phyloP scores from a whole-genome alignment of 2,113 vertebrate species.

The Leuciscus idus region DNA sequence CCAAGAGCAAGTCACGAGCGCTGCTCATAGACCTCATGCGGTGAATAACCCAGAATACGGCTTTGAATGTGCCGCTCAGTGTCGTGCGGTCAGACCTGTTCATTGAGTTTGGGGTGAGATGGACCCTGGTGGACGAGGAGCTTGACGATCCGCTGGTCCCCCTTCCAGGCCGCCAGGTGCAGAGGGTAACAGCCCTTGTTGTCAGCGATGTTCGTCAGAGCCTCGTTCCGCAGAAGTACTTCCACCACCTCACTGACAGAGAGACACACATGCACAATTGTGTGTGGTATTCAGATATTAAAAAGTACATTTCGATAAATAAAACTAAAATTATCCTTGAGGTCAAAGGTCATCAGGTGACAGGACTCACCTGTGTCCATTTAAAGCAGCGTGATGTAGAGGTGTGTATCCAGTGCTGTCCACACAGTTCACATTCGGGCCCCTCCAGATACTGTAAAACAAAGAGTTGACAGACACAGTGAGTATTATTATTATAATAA shows the following conservation, averaged over 20 bases:
- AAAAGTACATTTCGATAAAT: background rate
- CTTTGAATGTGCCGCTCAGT: background rate
- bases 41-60: background rate
- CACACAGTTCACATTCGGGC: constrained; percentile 97
- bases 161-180: constrained; percentile 97
- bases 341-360: background rate
- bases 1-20: too few relatives aligned
- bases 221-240: constrained; percentile 91
- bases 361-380: constrained; percentile 88
- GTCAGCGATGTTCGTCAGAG: constrained; percentile 93
- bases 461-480: constrained; percentile 25
- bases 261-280: background rate
- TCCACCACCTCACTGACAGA: constrained; percentile 90
- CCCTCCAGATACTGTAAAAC: constrained; percentile 88
- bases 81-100: constrained; percentile 82
- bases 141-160: constrained; percentile 92
- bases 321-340: background rate
- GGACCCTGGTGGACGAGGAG: constrained; percentile 96
- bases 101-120: constrained; percentile 93
- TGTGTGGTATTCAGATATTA: background rate
- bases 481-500: background rate
- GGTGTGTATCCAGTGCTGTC: constrained; percentile 97
- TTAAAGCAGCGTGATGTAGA: constrained; percentile 93
- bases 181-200: constrained; percentile 97
- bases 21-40: background rate